A percentile compares a stretch with the other conserved stretches of the same genome.
Conservation (phyloP, 2,113 vertebrate genomes). For the Microtus richardsoni region DNA sequence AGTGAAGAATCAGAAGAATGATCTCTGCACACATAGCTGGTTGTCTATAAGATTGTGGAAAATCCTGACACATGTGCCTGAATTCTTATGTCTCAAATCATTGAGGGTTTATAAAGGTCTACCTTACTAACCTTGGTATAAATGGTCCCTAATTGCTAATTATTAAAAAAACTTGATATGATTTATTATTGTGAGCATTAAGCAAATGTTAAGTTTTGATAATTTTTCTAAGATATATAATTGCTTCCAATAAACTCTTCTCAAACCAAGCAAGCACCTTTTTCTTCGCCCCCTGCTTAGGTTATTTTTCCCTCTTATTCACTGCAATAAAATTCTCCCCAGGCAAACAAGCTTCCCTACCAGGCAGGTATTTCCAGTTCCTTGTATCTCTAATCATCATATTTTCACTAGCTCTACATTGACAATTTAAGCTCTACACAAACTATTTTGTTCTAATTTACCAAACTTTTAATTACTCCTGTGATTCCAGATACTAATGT, state of each 20-base stretch:
- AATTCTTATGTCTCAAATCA: background rate
- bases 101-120: background rate
- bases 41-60: background rate
- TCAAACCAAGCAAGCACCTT: background rate
- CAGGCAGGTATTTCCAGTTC: constrained; percentile 70
- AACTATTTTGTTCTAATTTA: constrained; percentile 59
- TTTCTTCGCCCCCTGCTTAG: background rate
- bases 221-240: constrained; percentile 40
- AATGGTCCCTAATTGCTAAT: background rate
- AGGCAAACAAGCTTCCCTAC: constrained; percentile 64
- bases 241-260: constrained; percentile 11
- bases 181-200: background rate
- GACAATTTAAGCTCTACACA: constrained; percentile 56
- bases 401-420: constrained; percentile 42
- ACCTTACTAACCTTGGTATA: background rate
- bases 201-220: constrained; percentile 25
- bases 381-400: constrained; percentile 61
- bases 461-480: constrained; percentile 60
- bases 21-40: background rate
- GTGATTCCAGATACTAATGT: constrained; percentile 28
- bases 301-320: constrained; percentile 48
- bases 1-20: background rate
- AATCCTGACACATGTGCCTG: background rate
- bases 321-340: constrained; percentile 71
- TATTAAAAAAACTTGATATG: background rate